Percentiles rank a stretch among this genome's conserved stretches.
Evolutionary conservation across 2,888 invertebrate species (phyloP).

Genomic region (Lithodes maja): DNA sequence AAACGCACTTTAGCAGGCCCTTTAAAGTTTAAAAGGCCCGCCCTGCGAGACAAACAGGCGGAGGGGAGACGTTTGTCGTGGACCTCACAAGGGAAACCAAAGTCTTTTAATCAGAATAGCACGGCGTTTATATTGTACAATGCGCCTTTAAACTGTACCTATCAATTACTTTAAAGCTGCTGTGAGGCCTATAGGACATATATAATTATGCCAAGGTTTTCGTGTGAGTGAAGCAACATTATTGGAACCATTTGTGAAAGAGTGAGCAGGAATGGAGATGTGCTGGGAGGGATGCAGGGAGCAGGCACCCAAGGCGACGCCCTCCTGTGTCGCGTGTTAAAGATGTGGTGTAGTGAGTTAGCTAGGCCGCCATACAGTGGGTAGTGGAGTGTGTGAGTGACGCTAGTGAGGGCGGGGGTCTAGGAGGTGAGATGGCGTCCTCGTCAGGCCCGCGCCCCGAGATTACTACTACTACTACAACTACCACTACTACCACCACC

Average conservation of each 20-base stretch:
- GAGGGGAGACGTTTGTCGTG: slow-evolving; percentile 43
- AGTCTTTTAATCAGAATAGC: not conserved
- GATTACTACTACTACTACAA: too few relatives aligned
- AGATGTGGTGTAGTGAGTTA: slow-evolving; percentile 43
- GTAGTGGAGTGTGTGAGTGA: slow-evolving; percentile 1
- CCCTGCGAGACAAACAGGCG: slow-evolving; percentile 32
- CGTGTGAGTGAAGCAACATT: not conserved
- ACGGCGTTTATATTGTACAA: not conserved
- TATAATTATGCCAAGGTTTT: not conserved
- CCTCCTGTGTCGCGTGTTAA: slow-evolving; percentile 48
- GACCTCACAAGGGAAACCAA: not conserved
- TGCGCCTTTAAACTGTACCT: not conserved
- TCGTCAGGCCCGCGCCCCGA: slow-evolving; percentile 59
- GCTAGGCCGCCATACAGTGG: slow-evolving; percentile 29
- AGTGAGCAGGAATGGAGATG: slow-evolving; percentile 57
- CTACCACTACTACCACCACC: too few relatives aligned
- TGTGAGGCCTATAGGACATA: not conserved
- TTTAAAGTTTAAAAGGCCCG: slow-evolving; percentile 32
- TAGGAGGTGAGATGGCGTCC: slow-evolving; percentile 59
- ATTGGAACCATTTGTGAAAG: slow-evolving; percentile 60
- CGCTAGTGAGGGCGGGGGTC: slow-evolving; percentile 48
- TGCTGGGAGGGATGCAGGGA: slow-evolving; percentile 50
- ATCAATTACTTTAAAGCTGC: not conserved
- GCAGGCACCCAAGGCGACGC: slow-evolving; percentile 47
- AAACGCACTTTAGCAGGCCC: too few relatives aligned